These are phyloP conservation scores for Cataglyphis cursor DNA, from an alignment of 2,888 invertebrate genomes.

Conservation along the genomic window DNA sequence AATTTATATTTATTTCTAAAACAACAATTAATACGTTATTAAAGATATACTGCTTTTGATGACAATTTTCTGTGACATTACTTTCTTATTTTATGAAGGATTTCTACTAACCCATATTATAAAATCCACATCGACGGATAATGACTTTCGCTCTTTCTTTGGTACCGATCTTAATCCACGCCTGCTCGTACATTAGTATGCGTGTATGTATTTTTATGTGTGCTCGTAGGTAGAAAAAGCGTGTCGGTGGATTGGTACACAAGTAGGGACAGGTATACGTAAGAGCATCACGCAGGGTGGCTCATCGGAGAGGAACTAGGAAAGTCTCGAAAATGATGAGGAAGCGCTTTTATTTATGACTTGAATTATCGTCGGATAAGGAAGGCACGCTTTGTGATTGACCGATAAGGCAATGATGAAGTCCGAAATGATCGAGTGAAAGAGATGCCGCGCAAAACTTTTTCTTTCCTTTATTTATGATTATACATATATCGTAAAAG, in stretches of 20 bases:
- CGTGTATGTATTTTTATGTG: background rate
- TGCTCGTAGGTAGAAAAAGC: constrained; percentile 25
- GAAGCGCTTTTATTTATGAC: constrained; percentile 68
- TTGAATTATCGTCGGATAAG: constrained; percentile 61
- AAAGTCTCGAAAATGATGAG: constrained; percentile 77
- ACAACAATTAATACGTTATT: background rate
- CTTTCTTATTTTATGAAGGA: background rate
- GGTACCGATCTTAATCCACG: constrained; percentile 45
- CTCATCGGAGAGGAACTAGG: constrained; percentile 84
- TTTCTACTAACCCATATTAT: constrained; percentile 30
- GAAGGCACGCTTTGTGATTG: constrained; percentile 67
- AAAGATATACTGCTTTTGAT: background rate
- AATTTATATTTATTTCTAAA: background rate
- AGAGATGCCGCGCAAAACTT: constrained; percentile 18
- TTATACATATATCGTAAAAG: background rate
- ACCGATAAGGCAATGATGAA: constrained; percentile 67
- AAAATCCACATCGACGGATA: constrained; percentile 25
- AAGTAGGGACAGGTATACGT: constrained; percentile 59
- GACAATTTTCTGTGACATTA: background rate
- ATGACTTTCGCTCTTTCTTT: constrained; percentile 52
- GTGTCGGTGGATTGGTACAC: constrained; percentile 54
- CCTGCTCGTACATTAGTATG: constrained; percentile 5
- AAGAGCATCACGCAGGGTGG: constrained; percentile 81
- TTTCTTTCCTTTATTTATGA: constrained; percentile 9
- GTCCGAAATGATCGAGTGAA: constrained; percentile 58